Conservation (phyloP, 2,797 vertebrate genomes). For the Falco naumanni region DNA sequence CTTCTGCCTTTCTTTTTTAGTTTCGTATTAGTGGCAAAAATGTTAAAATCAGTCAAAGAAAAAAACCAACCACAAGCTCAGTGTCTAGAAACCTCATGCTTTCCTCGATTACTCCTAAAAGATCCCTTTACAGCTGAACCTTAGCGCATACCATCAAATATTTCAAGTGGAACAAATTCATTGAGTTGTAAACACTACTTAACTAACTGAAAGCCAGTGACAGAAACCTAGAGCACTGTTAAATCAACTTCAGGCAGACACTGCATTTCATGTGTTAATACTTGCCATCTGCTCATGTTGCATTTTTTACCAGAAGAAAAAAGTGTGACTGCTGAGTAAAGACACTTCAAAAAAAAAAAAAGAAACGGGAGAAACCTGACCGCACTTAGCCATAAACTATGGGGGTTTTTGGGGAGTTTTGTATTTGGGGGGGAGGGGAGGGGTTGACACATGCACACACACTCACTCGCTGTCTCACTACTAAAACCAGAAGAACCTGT, state of each 20-base stretch:
- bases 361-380: background rate
- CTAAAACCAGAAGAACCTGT: background rate
- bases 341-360: background rate
- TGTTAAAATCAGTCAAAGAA: background rate
- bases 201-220: background rate
- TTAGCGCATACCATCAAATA: background rate
- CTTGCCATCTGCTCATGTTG: slow-evolving; percentile 66
- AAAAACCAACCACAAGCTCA: background rate
- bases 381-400: background rate
- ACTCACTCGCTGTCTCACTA: background rate
- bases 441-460: background rate
- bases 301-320: slow-evolving; percentile 26
- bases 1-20: background rate
- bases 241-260: slow-evolving; percentile 15
- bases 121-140: background rate
- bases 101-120: slow-evolving; percentile 36
- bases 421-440: too few relatives aligned
- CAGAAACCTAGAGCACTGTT: slow-evolving; percentile 6
- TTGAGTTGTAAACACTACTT: background rate
- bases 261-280: slow-evolving; percentile 26
- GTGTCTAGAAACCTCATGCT: background rate
- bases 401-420: background rate
- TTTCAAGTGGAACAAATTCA: slow-evolving; percentile 29
- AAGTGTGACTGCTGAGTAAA: slow-evolving; percentile 27
- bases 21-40: background rate